Conservation (phyloP, 2,113 vertebrate genomes). For the Chlorodrepanis virens region DNA sequence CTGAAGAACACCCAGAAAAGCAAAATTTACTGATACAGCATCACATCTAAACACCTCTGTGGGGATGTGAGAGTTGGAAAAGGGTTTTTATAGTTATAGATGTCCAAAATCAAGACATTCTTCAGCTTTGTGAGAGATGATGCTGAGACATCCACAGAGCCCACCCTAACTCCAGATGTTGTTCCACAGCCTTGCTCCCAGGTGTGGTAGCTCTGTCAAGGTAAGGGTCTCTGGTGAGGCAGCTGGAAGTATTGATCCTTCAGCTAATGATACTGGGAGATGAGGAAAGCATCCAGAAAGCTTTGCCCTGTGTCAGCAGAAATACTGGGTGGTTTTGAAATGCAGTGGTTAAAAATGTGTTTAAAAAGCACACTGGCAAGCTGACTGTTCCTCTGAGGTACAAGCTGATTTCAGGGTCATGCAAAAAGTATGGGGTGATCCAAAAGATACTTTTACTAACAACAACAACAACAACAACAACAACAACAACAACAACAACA, state of each 20-base stretch:
- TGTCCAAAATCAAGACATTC: not conserved
- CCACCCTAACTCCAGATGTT: not conserved
- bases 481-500: no score
- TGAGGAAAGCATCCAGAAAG: not conserved
- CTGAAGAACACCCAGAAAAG: not conserved
- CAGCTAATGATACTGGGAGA: not conserved
- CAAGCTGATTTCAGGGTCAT: not conserved
- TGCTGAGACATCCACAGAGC: not conserved
- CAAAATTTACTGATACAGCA: not conserved
- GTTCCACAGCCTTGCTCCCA: not conserved
- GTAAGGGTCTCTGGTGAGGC: not conserved
- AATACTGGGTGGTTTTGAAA: not conserved
- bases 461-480: no score
- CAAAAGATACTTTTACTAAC: not conserved
- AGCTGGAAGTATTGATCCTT: not conserved
- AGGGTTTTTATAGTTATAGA: not conserved
- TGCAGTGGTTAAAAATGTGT: not conserved
- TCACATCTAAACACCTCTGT: not conserved
- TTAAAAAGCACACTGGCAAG: not conserved
- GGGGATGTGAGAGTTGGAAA: not conserved
- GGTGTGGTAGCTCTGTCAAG: not conserved
- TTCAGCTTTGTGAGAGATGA: not conserved
- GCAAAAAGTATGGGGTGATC: not conserved
- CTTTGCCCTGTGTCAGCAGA: not conserved
- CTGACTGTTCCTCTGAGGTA: not conserved